phyloP scores from a whole-genome alignment of 2,797 vertebrate species.

The Discoglossus pictus region DNA sequence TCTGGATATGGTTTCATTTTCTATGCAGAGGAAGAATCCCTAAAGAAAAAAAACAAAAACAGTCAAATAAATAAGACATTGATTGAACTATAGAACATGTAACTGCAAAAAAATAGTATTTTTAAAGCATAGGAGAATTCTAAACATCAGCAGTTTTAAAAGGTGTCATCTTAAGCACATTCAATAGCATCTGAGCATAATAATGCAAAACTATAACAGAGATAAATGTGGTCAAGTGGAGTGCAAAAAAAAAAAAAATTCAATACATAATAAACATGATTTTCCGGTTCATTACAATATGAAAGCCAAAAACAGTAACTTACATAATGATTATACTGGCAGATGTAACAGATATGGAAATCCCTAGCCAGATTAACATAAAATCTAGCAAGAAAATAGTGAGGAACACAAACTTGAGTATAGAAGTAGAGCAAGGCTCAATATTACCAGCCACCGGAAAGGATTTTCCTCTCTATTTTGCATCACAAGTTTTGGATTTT shows the following conservation, averaged over 20 bases:
- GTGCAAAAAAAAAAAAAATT: background rate
- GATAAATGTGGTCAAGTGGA: too few relatives aligned
- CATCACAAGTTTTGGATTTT: conserved; percentile 32
- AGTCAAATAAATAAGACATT: background rate
- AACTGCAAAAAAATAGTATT: too few relatives aligned
- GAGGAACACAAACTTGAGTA: conserved; percentile 15
- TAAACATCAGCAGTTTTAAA: too few relatives aligned
- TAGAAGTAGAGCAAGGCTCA: background rate
- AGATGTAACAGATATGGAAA: conserved; percentile 20
- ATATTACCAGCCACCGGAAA: conserved; percentile 20
- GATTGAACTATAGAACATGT: too few relatives aligned
- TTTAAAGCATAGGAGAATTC: too few relatives aligned
- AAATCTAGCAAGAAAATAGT: background rate
- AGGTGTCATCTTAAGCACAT: too few relatives aligned
- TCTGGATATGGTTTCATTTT: conserved; percentile 60
- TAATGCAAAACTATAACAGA: too few relatives aligned
- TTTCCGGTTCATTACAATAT: too few relatives aligned
- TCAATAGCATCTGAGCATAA: too few relatives aligned
- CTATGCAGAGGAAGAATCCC: conserved; percentile 61
- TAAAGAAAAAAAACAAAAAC: conserved; percentile 34
- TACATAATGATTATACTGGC: background rate
- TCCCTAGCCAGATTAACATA: conserved; percentile 9
- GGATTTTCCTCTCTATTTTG: conserved; percentile 10
- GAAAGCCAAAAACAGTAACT: background rate
- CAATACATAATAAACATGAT: too few relatives aligned